A percentile compares a stretch with the other conserved stretches of the same genome.
Conservation (phyloP, 2,113 vertebrate genomes). For the Vidua macroura region DNA sequence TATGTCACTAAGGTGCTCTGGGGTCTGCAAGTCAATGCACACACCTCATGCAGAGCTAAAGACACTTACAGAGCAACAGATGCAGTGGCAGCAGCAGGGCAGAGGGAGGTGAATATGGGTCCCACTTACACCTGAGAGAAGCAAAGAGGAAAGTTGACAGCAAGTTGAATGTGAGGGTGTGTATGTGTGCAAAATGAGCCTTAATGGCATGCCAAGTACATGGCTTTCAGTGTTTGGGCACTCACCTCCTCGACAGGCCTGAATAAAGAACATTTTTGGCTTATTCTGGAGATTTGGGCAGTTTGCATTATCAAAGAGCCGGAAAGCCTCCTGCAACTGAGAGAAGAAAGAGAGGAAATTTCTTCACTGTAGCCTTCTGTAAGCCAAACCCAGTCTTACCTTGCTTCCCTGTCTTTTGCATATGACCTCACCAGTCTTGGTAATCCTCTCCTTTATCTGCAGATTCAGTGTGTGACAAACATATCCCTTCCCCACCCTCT, state of each 20-base stretch:
- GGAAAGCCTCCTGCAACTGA: conserved; percentile 91
- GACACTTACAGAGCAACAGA: conserved; percentile 82
- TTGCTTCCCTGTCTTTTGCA: background rate
- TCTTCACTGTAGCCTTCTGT: background rate
- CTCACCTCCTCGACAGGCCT: conserved; percentile 97
- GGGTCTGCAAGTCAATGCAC: conserved; percentile 63
- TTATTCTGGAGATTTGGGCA: conserved; percentile 96
- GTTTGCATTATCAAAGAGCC: conserved; percentile 88
- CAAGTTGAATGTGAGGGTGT: conserved; percentile 56
- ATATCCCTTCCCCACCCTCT: background rate
- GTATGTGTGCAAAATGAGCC: conserved; percentile 22
- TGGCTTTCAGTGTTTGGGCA: background rate
- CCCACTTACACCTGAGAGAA: conserved; percentile 76
- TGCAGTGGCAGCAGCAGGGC: conserved; percentile 79
- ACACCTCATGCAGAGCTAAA: conserved; percentile 74
- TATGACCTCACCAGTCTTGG: background rate
- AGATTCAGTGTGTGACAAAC: background rate
- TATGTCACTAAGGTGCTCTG: background rate
- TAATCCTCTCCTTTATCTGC: background rate
- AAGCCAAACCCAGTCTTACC: background rate
- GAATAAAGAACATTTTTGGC: conserved; percentile 98
- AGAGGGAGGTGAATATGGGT: conserved; percentile 78
- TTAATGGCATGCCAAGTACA: background rate
- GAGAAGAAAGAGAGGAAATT: background rate
- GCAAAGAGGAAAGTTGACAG: conserved; percentile 79